These are phyloP conservation scores for Ernsta delagoae DNA, from an alignment of 2,888 invertebrate species.

Conservation along the genomic window DNA sequence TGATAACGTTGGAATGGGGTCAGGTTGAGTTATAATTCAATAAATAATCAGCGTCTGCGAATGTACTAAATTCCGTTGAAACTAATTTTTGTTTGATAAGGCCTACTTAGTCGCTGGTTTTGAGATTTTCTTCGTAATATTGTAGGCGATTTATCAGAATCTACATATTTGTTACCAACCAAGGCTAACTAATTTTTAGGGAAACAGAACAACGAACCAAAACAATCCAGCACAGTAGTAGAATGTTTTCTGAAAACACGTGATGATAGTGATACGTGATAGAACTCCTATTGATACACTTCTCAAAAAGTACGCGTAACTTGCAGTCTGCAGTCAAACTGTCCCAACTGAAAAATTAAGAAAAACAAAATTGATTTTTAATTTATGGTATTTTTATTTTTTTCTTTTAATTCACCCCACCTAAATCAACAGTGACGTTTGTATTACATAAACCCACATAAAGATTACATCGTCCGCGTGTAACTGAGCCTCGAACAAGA, in stretches of 20 bases:
- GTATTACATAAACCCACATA: background rate
- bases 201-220: too few species aligned
- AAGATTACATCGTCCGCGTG: background rate
- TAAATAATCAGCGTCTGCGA: constrained; percentile 29
- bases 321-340: too few species aligned
- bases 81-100: constrained; percentile 2
- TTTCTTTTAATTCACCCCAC: background rate
- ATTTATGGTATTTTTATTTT: background rate
- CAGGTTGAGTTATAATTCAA: constrained; percentile 34
- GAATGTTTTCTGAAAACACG: too few species aligned
- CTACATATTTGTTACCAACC: too few species aligned
- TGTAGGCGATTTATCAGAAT: background rate
- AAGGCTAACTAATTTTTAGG: too few species aligned
- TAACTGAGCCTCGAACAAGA: background rate
- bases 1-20: constrained; percentile 33
- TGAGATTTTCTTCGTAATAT: background rate
- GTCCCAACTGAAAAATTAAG: too few species aligned
- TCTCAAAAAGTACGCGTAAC: too few species aligned
- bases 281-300: too few species aligned
- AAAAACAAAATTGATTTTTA: too few species aligned
- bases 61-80: constrained; percentile 17
- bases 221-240: too few species aligned
- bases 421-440: background rate
- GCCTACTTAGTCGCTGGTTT: background rate
- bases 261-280: too few species aligned